phyloP scores from a whole-genome alignment of 2,113 vertebrate genomes.

The Microcebus lehilahytsara region DNA sequence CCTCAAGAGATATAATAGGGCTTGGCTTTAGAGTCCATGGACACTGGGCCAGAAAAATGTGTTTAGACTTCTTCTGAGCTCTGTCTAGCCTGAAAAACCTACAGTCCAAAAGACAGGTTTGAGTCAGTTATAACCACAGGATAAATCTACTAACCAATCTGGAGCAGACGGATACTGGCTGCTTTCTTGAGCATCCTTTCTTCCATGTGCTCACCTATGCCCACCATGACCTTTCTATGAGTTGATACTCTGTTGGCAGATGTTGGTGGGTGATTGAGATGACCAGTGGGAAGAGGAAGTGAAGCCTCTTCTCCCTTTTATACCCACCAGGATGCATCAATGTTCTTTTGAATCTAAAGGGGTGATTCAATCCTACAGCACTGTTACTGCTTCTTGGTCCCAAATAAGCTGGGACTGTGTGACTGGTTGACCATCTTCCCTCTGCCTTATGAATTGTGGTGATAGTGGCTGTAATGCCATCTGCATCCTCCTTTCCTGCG shows the following conservation, averaged over 20 bases:
- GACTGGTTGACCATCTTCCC: background rate
- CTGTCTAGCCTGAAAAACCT: background rate
- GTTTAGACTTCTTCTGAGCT: background rate
- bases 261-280: background rate
- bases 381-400: background rate
- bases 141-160: background rate
- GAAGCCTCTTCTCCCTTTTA: background rate
- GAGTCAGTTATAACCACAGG: background rate
- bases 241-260: background rate
- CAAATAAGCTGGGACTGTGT: background rate
- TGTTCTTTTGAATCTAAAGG: constrained; percentile 2
- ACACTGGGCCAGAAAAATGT: background rate
- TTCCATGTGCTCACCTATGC: background rate
- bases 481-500: background rate
- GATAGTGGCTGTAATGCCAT: background rate
- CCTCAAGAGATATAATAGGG: background rate
- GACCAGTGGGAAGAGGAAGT: background rate
- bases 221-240: background rate
- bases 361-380: background rate
- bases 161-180: background rate
- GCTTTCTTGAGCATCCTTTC: background rate
- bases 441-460: background rate
- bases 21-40: background rate
- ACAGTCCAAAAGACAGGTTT: background rate
- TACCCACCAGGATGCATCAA: background rate